A percentile compares a stretch with the other conserved stretches of the same genome.
phyloP scores from a whole-genome alignment of 2,888 invertebrate genomes.

The Zootermopsis nevadensis region DNA sequence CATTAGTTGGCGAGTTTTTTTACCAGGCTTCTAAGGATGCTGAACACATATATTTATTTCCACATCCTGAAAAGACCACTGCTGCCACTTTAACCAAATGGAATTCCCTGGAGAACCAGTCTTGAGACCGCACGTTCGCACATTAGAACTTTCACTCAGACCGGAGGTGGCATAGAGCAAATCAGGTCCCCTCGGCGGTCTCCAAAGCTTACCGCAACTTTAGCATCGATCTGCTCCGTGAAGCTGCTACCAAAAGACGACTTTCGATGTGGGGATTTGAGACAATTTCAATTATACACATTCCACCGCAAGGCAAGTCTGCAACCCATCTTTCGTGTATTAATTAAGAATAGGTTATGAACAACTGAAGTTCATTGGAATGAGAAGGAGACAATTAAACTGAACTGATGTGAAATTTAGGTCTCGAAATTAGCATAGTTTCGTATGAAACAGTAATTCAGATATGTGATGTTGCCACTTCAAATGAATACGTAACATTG shows the following conservation, averaged over 20 bases:
- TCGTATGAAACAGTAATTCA: background rate
- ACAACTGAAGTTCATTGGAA: background rate
- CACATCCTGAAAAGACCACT: no score
- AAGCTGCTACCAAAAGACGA: background rate
- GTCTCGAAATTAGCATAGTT: background rate
- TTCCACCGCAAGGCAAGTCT: background rate
- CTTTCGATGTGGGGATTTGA: background rate
- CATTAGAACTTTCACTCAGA: background rate
- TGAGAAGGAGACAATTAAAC: background rate
- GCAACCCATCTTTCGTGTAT: background rate
- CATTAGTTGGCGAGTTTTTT: no score
- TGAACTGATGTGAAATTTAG: background rate
- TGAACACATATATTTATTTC: no score
- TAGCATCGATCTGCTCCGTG: background rate
- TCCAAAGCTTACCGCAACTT: constrained; percentile 18
- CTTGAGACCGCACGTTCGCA: background rate
- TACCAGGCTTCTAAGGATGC: no score
- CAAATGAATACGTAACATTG: background rate
- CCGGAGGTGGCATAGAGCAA: background rate
- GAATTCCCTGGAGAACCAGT: background rate
- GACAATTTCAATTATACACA: background rate
- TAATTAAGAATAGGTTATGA: constrained; percentile 14
- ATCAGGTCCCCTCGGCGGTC: background rate
- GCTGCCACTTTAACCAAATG: background rate
- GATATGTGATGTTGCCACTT: background rate